phyloP scores from a whole-genome alignment of 2,888 invertebrate genomes.

The Stenodema calcarata region DNA sequence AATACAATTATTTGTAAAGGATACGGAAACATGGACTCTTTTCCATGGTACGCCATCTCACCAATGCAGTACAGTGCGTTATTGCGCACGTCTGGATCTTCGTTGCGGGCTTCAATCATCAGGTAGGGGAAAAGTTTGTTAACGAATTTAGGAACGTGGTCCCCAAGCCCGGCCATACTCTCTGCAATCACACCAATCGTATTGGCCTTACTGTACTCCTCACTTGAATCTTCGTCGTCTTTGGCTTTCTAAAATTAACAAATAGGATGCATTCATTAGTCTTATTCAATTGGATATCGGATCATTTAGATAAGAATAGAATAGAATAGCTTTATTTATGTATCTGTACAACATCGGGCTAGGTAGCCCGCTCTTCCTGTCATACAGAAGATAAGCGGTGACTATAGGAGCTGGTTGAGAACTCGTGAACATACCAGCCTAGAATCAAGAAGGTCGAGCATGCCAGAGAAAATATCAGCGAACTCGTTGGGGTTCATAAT shows the following conservation, averaged over 20 bases:
- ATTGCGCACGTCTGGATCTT: conserved; percentile 75
- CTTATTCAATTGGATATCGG: too few species aligned
- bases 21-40: conserved; percentile 69
- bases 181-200: conserved; percentile 73
- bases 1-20: conserved; percentile 55
- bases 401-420: too few species aligned
- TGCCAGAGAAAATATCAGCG: conserved; percentile 70
- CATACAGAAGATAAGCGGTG: too few species aligned
- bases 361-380: too few species aligned
- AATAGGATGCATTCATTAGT: neutral
- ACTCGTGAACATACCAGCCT: conserved; percentile 64
- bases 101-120: conserved; percentile 68
- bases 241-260: conserved; percentile 62
- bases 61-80: conserved; percentile 80
- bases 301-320: too few species aligned
- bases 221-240: conserved; percentile 48
- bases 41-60: conserved; percentile 73
- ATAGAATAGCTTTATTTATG: too few species aligned
- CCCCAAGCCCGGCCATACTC: conserved; percentile 70
- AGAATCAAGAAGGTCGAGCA: conserved; percentile 70
- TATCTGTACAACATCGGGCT: too few species aligned
- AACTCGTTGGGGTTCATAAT: conserved; percentile 72
- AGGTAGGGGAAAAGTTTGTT: conserved; percentile 70
- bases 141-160: conserved; percentile 64
- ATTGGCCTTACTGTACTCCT: conserved; percentile 54